Percentiles rank a stretch among this genome's conserved stretches.
phyloP scores from a whole-genome alignment of 2,113 vertebrate genomes.

The Sorex fumeus region DNA sequence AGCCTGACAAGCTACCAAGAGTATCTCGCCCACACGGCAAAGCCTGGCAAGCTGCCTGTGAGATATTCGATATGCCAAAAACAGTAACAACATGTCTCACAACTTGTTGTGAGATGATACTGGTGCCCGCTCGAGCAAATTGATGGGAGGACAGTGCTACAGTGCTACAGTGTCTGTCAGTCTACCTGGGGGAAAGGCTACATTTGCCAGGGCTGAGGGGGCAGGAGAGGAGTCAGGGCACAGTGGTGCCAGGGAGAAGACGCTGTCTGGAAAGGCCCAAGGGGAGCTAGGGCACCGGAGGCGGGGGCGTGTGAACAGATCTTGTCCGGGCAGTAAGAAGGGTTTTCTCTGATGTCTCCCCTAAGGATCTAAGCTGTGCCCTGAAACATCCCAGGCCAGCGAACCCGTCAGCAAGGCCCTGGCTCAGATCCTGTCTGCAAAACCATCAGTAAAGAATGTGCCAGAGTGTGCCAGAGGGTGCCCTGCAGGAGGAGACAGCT shows the following conservation, averaged over 20 bases:
- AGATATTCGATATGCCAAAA: too few relatives aligned
- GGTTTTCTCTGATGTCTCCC: not conserved
- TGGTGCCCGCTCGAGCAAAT: too few relatives aligned
- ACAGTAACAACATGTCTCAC: too few relatives aligned
- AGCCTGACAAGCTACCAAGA: too few relatives aligned
- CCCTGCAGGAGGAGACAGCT: fast-evolving
- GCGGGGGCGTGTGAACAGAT: not conserved
- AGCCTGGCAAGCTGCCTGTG: too few relatives aligned
- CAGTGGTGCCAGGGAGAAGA: not conserved
- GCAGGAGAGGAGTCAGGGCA: not conserved
- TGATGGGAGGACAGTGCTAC: too few relatives aligned
- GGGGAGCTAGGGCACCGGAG: not conserved
- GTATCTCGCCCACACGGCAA: too few relatives aligned
- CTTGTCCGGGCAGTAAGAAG: not conserved
- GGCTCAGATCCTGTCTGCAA: not conserved
- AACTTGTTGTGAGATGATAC: too few relatives aligned
- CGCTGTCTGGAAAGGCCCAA: not conserved
- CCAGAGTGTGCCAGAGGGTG: fast-evolving
- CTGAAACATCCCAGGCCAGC: not conserved
- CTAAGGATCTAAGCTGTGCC: not conserved
- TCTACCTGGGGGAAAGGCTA: not conserved
- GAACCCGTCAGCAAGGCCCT: not conserved
- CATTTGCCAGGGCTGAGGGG: not conserved
- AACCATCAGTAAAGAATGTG: not conserved
- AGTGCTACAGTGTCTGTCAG: too few relatives aligned